Conservation (phyloP, 2,797 vertebrate species). For the Erithacus rubecula region DNA sequence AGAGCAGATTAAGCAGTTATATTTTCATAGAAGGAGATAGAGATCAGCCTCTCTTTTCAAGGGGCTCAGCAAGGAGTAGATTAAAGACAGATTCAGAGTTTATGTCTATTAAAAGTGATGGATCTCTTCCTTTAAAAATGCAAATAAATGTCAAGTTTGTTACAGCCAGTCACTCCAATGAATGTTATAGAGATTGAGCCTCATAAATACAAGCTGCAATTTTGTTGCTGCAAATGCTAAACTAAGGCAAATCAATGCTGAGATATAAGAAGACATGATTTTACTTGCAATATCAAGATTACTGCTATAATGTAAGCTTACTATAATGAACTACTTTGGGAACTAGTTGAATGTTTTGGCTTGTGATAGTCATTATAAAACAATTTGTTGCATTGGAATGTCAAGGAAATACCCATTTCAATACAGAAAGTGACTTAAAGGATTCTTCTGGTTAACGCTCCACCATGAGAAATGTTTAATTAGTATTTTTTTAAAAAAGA, state of each 20-base stretch:
- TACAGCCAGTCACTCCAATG: not conserved
- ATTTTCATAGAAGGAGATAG: not conserved
- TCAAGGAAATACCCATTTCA: not conserved
- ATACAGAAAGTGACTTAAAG: not conserved
- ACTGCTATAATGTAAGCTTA: not conserved
- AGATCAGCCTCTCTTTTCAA: not conserved
- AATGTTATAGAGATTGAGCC: not conserved
- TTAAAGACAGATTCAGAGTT: constrained; percentile 23
- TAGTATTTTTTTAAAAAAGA: not conserved
- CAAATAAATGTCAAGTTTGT: not conserved
- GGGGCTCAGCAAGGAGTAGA: not conserved
- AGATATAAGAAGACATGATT: not conserved
- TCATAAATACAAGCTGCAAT: not conserved
- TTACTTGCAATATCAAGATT: not conserved
- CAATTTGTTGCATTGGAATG: not conserved
- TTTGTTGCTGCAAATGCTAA: not conserved
- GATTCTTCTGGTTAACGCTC: not conserved
- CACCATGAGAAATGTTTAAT: not conserved
- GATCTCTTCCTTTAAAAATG: constrained; percentile 26
- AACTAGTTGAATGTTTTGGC: not conserved
- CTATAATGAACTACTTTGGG: not conserved
- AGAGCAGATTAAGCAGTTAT: constrained; percentile 1
- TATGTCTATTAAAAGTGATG: not conserved
- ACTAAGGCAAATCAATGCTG: not conserved
- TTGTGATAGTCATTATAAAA: not conserved